These are phyloP conservation scores for Plecotus auritus DNA, from an alignment of 2,113 vertebrate species.

Conservation along the genomic window DNA sequence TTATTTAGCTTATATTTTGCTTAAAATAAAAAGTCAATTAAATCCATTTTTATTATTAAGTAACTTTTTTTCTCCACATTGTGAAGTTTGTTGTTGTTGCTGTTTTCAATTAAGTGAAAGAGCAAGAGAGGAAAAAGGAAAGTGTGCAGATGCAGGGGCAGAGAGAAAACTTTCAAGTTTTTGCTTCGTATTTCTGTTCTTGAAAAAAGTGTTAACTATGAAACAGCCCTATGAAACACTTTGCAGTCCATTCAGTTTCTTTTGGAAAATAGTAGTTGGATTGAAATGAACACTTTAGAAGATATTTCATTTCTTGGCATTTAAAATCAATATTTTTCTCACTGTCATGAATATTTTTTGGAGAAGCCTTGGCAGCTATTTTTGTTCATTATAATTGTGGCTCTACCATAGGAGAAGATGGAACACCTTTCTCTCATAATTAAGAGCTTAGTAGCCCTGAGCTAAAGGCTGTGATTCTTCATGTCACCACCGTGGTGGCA, in stretches of 20 bases:
- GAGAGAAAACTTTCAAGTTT: background rate
- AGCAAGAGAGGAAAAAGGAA: background rate
- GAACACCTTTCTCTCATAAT: slow-evolving; percentile 83
- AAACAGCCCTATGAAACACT: slow-evolving; percentile 55
- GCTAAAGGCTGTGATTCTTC: slow-evolving; percentile 85
- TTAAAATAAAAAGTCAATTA: background rate
- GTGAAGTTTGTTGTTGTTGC: background rate
- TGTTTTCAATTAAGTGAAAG: background rate
- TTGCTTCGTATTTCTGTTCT: slow-evolving; percentile 19
- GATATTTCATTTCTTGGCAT: slow-evolving; percentile 79
- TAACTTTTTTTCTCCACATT: background rate
- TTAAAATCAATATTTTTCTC: slow-evolving; percentile 84
- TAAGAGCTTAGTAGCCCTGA: slow-evolving; percentile 82
- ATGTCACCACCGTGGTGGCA: slow-evolving; percentile 81
- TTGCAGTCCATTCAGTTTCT: slow-evolving; percentile 69
- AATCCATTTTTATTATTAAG: background rate
- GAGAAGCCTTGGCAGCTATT: slow-evolving; percentile 75
- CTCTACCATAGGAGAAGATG: slow-evolving; percentile 76
- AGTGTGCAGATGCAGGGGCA: background rate
- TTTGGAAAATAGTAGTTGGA: slow-evolving; percentile 76
- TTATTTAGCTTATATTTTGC: background rate
- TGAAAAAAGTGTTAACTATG: slow-evolving; percentile 46
- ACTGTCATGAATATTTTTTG: slow-evolving; percentile 80
- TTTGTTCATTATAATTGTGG: slow-evolving; percentile 75
- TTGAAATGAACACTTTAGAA: slow-evolving; percentile 76